These are phyloP conservation scores for Argyra leucocephala DNA, from an alignment of 2,888 invertebrate genomes.

Conservation along the genomic window DNA sequence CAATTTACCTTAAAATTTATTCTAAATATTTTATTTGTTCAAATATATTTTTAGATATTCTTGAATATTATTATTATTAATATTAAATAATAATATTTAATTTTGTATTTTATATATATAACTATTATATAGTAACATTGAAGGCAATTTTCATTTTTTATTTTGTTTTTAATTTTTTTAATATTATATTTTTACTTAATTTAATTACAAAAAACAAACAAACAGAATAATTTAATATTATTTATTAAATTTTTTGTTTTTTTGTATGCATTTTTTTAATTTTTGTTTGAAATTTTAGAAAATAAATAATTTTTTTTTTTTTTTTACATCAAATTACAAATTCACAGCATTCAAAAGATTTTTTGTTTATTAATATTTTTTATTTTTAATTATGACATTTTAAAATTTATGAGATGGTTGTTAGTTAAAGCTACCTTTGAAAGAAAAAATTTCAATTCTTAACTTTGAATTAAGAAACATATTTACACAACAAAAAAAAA, in stretches of 20 bases:
- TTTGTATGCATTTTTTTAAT: no score
- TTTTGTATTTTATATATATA: not conserved
- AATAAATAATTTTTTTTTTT: not conserved
- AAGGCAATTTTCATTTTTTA: slow-evolving; percentile 4
- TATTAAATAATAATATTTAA: not conserved
- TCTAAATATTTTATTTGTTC: not conserved
- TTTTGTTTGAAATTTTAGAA: not conserved
- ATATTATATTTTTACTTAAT: not conserved
- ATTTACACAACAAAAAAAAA: not conserved
- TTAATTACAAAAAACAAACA: not conserved
- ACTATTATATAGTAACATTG: slow-evolving; percentile 7
- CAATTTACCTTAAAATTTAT: not conserved
- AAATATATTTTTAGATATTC: not conserved
- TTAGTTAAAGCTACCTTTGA: not conserved
- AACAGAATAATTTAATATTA: not conserved
- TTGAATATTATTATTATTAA: not conserved
- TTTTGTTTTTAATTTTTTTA: not conserved
- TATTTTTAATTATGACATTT: not conserved
- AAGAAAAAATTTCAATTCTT: not conserved
- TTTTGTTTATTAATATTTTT: not conserved
- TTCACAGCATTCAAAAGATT: slow-evolving; percentile 9
- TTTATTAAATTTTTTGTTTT: not conserved
- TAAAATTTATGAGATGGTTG: not conserved
- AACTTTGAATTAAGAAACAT: no score
- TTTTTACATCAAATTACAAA: slow-evolving; percentile 8